phyloP scores from a whole-genome alignment of 2,888 invertebrate species.

The Heliconius ethilla region DNA sequence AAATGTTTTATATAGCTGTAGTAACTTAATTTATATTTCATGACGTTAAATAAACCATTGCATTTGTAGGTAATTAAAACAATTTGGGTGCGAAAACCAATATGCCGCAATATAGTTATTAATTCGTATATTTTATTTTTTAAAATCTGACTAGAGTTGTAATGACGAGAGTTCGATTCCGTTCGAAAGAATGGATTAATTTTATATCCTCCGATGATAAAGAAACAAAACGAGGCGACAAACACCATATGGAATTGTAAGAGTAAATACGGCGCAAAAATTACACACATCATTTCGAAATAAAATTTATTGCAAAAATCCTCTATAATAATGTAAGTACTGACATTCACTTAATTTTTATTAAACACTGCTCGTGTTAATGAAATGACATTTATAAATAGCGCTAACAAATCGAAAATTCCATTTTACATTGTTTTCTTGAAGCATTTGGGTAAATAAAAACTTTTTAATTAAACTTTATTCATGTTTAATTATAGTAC shows the following conservation, averaged over 20 bases:
- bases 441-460: constrained; percentile 20
- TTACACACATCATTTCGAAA: not conserved
- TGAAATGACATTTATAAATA: constrained; percentile 27
- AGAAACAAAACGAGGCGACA: not conserved
- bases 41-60: not conserved
- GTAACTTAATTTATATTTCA: constrained; percentile 9
- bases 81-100: not conserved
- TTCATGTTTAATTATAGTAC: not conserved
- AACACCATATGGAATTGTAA: not conserved
- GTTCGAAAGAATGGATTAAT: too few relatives aligned
- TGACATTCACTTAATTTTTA: constrained; percentile 25
- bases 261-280: not conserved
- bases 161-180: too few relatives aligned
- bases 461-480: not conserved
- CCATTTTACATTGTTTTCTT: constrained; percentile 9
- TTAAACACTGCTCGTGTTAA: constrained; percentile 11
- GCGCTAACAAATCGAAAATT: constrained; percentile 7
- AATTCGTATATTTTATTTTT: too few relatives aligned
- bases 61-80: not conserved
- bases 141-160: too few relatives aligned
- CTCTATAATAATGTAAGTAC: constrained; percentile 15
- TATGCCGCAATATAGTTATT: not conserved
- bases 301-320: constrained; percentile 15
- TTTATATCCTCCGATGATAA: too few relatives aligned
- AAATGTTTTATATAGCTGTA: constrained; percentile 16